Evolutionary conservation across 1,140 invertebrate species (phyloP), one percentile per base, ranked within the genome.

Genomic region (Diorhabda sublineata): DNA sequence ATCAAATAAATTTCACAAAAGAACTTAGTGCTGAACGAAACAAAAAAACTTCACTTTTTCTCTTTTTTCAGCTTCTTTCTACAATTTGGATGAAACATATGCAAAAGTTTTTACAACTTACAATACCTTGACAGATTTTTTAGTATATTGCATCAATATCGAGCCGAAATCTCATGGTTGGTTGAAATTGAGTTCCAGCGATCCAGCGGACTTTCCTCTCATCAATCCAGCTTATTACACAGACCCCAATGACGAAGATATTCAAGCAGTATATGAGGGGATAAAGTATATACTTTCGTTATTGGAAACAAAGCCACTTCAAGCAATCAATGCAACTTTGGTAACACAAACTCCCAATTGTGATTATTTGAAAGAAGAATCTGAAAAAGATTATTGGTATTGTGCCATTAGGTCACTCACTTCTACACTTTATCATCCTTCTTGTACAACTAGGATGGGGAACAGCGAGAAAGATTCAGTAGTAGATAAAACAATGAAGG

Each of bases 151-250:
- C 41, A 81, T 89, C 61, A 76, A 90, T 67, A 80, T 93, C 81
- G 81, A 89, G 58, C 92, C 93, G 2, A 89, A 91, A 80, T 91
- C 90, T 45, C 84, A 83, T 64, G 93, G 93, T 3, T 84, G 82
- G 69, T 84, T 95, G 45, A 85, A 84, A 76, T 80, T 95, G 2
- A 81, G 83, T 68, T 87, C 83, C 67, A 87, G 79, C 58, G 87
- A 94, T 82, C 91, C 92, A 2, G 85, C 86, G 58, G 84, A 87
- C 26, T 88, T 91, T 74, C 95, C 95, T 0, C 78, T 87, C 8
- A 88, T 97, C 26, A 85, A 93, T 75, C 88, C 92, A 2, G 92
- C 92, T 68, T 94, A 92, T 74, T 87, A 91, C 59, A 79, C 83
- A 3, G 80, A 90, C 76, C 79, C 58, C 5, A 45, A 68, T 45